Evolutionary conservation across 1,140 invertebrate genomes (phyloP).

Genomic region (Aricia agestis): DNA sequence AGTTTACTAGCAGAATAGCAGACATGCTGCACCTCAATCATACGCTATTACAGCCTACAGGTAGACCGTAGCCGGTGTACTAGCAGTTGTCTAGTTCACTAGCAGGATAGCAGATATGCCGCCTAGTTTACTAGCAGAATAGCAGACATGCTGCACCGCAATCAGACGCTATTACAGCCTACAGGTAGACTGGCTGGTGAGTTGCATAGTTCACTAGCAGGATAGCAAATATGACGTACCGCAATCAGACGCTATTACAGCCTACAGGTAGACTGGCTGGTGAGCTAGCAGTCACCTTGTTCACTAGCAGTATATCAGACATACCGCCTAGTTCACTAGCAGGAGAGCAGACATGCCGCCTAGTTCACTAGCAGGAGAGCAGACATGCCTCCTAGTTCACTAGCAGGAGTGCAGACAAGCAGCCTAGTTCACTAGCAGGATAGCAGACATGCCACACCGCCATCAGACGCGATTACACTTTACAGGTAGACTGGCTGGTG

Average conservation of each 20-base stretch:
- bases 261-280: constrained; percentile 19
- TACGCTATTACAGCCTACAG: constrained; percentile 16
- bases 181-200: constrained; percentile 22
- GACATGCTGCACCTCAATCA: constrained; percentile 18
- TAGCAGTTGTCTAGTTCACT: background rate
- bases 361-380: no score
- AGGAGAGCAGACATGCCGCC: no score
- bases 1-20: no score
- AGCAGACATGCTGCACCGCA: constrained; percentile 24
- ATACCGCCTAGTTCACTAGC: no score
- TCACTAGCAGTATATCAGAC: background rate
- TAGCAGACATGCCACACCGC: constrained; percentile 15
- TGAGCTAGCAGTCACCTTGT: background rate
- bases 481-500: constrained; percentile 17
- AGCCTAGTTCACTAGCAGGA: background rate
- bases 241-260: constrained; percentile 19
- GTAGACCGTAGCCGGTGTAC: constrained; percentile 19
- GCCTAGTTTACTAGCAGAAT: background rate
- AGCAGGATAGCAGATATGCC: no score
- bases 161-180: constrained; percentile 19
- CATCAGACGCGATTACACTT: constrained; percentile 17
- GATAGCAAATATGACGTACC: constrained; percentile 22
- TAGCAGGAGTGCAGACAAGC: no score
- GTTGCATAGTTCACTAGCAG: background rate
- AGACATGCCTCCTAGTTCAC: no score